These are phyloP conservation scores for Megalops cyprinoides DNA, from an alignment of 2,797 vertebrate genomes.

Conservation along the genomic window DNA sequence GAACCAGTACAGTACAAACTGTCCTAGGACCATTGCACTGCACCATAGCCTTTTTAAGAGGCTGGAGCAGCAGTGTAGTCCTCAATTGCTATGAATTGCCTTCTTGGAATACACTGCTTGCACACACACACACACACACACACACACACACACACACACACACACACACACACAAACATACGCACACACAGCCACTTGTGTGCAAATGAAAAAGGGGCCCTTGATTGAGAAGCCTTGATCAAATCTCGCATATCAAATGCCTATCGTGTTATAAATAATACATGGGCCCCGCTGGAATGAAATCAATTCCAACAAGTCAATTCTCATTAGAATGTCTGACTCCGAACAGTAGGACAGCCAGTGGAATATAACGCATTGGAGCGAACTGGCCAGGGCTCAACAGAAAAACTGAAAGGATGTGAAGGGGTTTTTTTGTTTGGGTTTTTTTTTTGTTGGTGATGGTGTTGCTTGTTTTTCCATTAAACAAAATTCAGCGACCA, in stretches of 20 bases:
- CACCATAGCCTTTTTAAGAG: no score
- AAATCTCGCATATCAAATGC: constrained; percentile 2
- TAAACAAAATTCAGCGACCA: background rate
- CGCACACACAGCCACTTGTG: no score
- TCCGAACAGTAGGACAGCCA: background rate
- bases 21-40: background rate
- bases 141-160: background rate
- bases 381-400: background rate
- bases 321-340: constrained; percentile 24
- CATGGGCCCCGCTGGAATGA: background rate
- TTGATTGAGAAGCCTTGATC: constrained; percentile 14
- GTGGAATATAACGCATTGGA: background rate
- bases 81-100: no score
- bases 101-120: no score
- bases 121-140: no score
- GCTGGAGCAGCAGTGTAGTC: no score
- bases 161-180: no score
- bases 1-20: background rate
- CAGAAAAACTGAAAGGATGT: background rate
- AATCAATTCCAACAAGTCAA: constrained; percentile 15
- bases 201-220: background rate
- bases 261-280: background rate
- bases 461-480: background rate
- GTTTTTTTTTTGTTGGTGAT: background rate
- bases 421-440: no score